Percentiles rank a stretch among this genome's conserved stretches.
Evolutionary conservation across 2,888 invertebrate species (phyloP).

Genomic region (Synergus laeviventris): DNA sequence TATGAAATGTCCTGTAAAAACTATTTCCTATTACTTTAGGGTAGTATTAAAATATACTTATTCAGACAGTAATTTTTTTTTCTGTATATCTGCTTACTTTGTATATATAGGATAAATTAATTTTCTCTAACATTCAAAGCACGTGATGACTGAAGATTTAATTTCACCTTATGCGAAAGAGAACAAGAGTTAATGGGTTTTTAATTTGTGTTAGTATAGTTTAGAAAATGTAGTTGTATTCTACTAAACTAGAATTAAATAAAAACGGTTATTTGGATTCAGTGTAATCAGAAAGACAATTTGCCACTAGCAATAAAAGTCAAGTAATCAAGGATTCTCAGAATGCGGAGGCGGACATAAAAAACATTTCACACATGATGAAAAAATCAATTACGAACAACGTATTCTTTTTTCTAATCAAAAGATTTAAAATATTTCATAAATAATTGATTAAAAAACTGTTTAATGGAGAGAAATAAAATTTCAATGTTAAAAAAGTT

Average conservation of each 20-base stretch:
- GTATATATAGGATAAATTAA: background rate
- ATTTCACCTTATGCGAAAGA: background rate
- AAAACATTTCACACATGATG: background rate
- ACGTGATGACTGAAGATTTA: background rate
- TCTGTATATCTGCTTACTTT: too few relatives aligned
- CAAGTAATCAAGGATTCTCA: constrained; percentile 7
- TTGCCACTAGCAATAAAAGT: background rate
- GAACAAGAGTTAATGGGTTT: background rate
- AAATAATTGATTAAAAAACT: too few relatives aligned
- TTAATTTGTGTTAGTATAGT: background rate
- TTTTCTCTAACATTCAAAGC: background rate
- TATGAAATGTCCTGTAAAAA: background rate
- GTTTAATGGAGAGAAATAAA: too few relatives aligned
- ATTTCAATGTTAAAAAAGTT: too few relatives aligned
- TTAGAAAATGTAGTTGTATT: background rate
- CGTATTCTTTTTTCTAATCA: too few relatives aligned
- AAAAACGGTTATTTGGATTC: background rate
- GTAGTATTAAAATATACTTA: too few relatives aligned
- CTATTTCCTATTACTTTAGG: too few relatives aligned
- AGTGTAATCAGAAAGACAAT: constrained; percentile 18
- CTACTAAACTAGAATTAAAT: constrained; percentile 8
- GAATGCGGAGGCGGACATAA: background rate
- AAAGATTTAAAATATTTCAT: too few relatives aligned
- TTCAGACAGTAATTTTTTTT: too few relatives aligned
- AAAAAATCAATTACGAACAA: background rate